Evolutionary conservation across 2,797 vertebrate genomes (phyloP).

Genomic region (Gallirallus australis): DNA sequence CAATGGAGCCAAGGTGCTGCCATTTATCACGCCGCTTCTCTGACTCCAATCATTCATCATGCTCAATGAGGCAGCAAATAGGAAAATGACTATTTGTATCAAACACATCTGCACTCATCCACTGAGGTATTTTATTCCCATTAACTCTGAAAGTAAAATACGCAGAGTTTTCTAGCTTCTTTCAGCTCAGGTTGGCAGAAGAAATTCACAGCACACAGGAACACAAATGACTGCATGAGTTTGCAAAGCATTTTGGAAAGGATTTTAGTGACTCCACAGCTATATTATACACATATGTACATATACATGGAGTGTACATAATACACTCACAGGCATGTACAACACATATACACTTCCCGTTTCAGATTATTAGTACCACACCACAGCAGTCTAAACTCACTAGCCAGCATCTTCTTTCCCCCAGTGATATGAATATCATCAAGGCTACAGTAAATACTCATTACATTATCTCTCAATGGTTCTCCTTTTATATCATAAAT

Average conservation of each 20-base stretch:
- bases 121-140: slow-evolving; percentile 99
- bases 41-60: slow-evolving; percentile 99
- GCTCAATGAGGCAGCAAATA: slow-evolving; percentile 99
- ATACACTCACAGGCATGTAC: not conserved
- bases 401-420: slow-evolving; percentile 78
- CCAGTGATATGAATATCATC: slow-evolving; percentile 83
- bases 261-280: slow-evolving; percentile 62
- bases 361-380: slow-evolving; percentile 62
- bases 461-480: slow-evolving; percentile 89
- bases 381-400: slow-evolving; percentile 66
- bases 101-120: slow-evolving; percentile 99
- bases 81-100: slow-evolving; percentile 99
- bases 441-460: slow-evolving; percentile 88
- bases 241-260: slow-evolving; percentile 81
- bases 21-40: slow-evolving; percentile 99
- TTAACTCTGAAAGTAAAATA: slow-evolving; percentile 99
- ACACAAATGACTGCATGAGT: slow-evolving; percentile 83
- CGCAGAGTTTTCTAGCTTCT: slow-evolving; percentile 97
- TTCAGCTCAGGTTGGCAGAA: slow-evolving; percentile 90
- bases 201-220: slow-evolving; percentile 85
- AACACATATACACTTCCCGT: not conserved
- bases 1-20: slow-evolving; percentile 99
- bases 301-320: not conserved
- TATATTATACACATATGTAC: not conserved
- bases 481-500: slow-evolving; percentile 93